These are phyloP conservation scores for Formicarius rufipectus DNA, from an alignment of 2,113 vertebrate genomes.

Conservation along the genomic window DNA sequence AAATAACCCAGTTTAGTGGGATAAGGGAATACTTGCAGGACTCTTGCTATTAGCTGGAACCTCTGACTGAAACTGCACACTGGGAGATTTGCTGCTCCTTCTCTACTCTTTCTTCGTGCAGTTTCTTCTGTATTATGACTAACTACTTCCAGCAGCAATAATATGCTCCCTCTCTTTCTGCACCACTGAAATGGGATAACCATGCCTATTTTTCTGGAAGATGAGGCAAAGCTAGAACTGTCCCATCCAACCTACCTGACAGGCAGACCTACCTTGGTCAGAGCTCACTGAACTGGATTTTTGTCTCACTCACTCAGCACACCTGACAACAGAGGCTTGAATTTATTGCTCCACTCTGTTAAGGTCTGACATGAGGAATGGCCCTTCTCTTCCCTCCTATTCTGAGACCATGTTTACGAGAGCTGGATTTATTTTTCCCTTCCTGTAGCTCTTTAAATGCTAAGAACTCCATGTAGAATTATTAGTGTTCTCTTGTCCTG, in stretches of 20 bases:
- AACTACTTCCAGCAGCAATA: not conserved
- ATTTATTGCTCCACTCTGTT: not conserved
- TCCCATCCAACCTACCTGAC: rapidly evolving
- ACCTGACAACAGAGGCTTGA: not conserved
- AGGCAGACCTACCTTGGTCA: not conserved
- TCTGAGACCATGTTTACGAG: not conserved
- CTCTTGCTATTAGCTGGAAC: not conserved
- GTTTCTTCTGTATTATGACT: not conserved
- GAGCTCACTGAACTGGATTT: not conserved
- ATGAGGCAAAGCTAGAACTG: not conserved
- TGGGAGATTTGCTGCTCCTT: not conserved
- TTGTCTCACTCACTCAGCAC: not conserved
- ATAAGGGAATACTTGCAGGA: not conserved
- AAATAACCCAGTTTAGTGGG: not conserved
- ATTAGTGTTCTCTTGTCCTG: not conserved
- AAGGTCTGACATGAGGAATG: not conserved
- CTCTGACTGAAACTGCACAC: not conserved
- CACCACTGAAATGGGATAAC: not conserved
- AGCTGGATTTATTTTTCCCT: not conserved
- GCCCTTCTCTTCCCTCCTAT: not conserved
- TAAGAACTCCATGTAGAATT: not conserved
- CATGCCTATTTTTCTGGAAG: rapidly evolving
- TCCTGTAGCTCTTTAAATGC: not conserved
- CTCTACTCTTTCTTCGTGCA: not conserved
- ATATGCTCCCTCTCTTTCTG: not conserved